Conservation (phyloP, 2,888 invertebrate species). For the Eledona agricola region DNA sequence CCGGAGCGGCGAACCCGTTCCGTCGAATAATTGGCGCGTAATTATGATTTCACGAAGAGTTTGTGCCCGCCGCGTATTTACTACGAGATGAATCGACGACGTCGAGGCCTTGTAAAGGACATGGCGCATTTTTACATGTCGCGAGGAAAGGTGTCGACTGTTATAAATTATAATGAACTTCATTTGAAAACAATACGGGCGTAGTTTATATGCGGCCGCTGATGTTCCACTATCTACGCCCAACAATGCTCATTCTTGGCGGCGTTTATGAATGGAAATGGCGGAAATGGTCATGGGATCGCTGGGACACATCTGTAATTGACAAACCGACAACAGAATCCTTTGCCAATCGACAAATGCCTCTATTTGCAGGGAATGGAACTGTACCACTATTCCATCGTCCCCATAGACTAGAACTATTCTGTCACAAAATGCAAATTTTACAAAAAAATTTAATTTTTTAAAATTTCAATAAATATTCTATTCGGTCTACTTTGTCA, state of each 20-base stretch:
- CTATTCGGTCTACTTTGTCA: no score
- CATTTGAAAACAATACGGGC: constrained; percentile 44
- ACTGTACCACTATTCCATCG: no score
- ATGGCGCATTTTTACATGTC: constrained; percentile 50
- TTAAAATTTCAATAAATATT: no score
- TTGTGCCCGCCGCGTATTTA: no score
- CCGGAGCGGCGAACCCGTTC: constrained; percentile 1
- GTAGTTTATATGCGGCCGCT: constrained; percentile 49
- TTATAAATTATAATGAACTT: constrained; percentile 44
- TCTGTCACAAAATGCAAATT: no score
- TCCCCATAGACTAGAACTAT: no score
- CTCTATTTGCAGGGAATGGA: no score
- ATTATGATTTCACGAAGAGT: constrained; percentile 9
- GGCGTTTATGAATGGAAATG: constrained; percentile 30
- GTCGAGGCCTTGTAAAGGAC: constrained; percentile 52
- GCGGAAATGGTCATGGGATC: constrained; percentile 7
- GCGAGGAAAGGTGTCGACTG: constrained; percentile 42
- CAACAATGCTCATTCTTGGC: constrained; percentile 22
- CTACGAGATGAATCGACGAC: no score
- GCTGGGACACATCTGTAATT: no score
- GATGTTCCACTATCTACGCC: constrained; percentile 50
- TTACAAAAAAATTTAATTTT: no score
- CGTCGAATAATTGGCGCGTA: constrained; percentile 2
- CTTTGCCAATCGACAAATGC: no score
- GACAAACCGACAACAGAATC: no score